Base-by-base conservation (phyloP, 2,797 vertebrate species). In the Corythornis leucogaster region DNA sequence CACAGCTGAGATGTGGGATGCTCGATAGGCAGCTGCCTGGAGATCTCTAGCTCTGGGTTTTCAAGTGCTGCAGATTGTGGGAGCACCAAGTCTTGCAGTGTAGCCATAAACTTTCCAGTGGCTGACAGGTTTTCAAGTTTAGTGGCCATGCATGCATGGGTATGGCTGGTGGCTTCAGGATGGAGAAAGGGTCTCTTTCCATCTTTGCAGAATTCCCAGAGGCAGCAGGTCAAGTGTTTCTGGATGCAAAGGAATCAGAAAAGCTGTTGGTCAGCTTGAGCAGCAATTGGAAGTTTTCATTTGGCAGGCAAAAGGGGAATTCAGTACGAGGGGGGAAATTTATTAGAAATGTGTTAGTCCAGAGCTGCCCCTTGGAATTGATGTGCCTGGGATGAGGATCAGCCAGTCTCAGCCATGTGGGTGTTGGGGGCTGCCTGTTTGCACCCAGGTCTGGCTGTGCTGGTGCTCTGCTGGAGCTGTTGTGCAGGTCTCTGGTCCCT, bases 21-120 rank as follows among this genome's bases (percentile, higher is more conserved):
- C 45, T 90, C 0, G 0, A 5, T 24, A 57, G 14, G 28, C 33
- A 64, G n/a, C 69, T 42, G 3, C 1, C 0, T 63, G 74, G 63
- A 63, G 28, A 26, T 22, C 24, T 84, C 16, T 51, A 40, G 48
- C 67, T 80, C 26, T 9, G 9, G 35, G 22, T 0, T 53, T 80
- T 64, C 0, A 0, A 35, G 43, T 19, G 25, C 12, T 38, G 24
- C 24, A 26, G 55, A 8, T 58, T 74, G 84, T 73, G 77, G 70
- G 69, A 87, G 45, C 33, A 12, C 0, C 1, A 10, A 42, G 17
- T 59, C 42, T 51, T 66, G 9, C n/a, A 63, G 22, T 0, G 0
- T 38, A 67, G 45, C 57, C 13, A 3, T 45, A 12, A 84, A 20
- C 21, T 92, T 81, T 75, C 21, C 22, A 9, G 35, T 17, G 2